Evolutionary conservation across 2,797 vertebrate genomes (phyloP).

Genomic region (Gobionotothen gibberifrons): DNA sequence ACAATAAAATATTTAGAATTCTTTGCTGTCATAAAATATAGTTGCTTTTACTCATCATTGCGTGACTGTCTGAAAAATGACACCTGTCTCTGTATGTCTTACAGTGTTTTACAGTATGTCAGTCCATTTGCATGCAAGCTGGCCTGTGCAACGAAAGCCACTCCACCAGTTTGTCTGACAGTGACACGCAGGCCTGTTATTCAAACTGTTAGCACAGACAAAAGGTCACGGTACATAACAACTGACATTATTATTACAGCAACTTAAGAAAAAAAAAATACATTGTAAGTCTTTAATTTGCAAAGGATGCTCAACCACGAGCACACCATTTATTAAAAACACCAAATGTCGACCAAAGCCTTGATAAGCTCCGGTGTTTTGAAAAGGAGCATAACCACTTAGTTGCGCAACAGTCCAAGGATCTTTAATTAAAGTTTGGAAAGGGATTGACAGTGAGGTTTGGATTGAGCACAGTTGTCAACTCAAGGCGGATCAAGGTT

Average conservation of each 20-base stretch:
- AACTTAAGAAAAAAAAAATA: background rate
- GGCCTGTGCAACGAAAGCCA: conserved; percentile 38
- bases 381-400: background rate
- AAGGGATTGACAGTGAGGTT: conserved; percentile 8
- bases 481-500: conserved; percentile 42
- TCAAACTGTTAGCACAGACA: conserved; percentile 36
- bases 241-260: background rate
- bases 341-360: background rate
- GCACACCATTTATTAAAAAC: background rate
- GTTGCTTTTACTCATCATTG: background rate
- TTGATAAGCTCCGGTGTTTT: background rate
- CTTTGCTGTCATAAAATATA: background rate
- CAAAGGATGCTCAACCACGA: background rate
- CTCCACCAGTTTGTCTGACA: conserved; percentile 57
- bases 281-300: background rate
- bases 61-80: background rate
- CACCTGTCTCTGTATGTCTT: background rate
- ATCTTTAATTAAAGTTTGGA: conserved; percentile 16
- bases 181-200: conserved; percentile 37
- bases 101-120: background rate
- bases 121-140: conserved; percentile 32
- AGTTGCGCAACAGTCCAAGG: background rate
- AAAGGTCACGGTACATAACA: background rate
- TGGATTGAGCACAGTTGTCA: conserved; percentile 26
- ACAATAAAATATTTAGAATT: background rate